Percentiles rank a stretch among this genome's conserved stretches.
phyloP scores from a whole-genome alignment of 2,113 vertebrate genomes.

The Brachionichthys hirsutus region DNA sequence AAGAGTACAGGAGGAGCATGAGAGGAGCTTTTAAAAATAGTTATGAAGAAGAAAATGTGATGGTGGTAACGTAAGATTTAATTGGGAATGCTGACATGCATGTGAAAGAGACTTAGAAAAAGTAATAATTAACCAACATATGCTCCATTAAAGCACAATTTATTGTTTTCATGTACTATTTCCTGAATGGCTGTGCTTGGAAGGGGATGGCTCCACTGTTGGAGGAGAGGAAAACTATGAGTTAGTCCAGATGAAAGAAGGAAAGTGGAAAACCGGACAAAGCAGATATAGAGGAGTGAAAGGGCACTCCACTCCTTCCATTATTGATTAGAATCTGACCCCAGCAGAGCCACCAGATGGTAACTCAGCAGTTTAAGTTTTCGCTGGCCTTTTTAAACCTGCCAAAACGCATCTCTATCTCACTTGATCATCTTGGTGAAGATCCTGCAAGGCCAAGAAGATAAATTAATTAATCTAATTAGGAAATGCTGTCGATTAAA shows the following conservation, averaged over 20 bases:
- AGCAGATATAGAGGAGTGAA: constrained; percentile 51
- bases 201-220: neutral
- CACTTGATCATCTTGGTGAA: neutral
- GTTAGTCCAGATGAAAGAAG: constrained; percentile 18
- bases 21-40: neutral
- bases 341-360: constrained; percentile 65
- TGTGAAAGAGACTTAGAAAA: too few species aligned
- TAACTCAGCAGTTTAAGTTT: constrained; percentile 70
- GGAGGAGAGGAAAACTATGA: neutral
- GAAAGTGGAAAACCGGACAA: neutral
- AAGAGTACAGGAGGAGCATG: neutral
- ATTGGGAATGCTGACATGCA: too few species aligned
- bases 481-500: too few species aligned
- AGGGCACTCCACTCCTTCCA: constrained; percentile 60
- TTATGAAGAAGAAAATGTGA: neutral
- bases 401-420: constrained; percentile 46
- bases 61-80: neutral
- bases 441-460: too few species aligned
- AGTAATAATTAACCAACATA: too few species aligned
- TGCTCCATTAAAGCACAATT: too few species aligned
- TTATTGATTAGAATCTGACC: constrained; percentile 79
- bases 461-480: too few species aligned
- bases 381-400: constrained; percentile 67
- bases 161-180: too few species aligned
- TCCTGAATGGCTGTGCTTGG: too few species aligned